Conservation (phyloP, 1,140 invertebrate species). For the Lordiphosa mommai region DNA sequence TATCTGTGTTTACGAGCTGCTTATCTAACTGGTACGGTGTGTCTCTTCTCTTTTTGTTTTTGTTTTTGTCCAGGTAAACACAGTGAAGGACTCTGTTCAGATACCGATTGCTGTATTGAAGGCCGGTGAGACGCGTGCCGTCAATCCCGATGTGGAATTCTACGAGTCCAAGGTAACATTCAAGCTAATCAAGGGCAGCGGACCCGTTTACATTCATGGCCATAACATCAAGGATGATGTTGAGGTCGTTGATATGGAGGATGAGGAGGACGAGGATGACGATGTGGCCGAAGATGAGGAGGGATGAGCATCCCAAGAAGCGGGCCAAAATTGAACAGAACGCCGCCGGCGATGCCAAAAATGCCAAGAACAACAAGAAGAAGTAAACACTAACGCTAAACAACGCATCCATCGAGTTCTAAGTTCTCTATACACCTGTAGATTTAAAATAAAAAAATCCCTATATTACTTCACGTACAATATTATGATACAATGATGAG, state of each 20-base stretch:
- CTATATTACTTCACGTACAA: constrained; percentile 47
- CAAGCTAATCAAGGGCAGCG: constrained; percentile 85
- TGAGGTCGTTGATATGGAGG: constrained; percentile 88
- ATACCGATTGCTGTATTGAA: constrained; percentile 89
- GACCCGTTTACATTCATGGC: constrained; percentile 90
- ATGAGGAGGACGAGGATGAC: constrained; percentile 89
- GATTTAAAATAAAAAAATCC: constrained; percentile 57
- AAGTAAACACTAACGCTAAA: constrained; percentile 46
- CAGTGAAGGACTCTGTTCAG: constrained; percentile 90
- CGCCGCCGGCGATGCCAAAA: constrained; percentile 82
- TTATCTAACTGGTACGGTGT: no score
- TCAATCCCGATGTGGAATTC: constrained; percentile 89
- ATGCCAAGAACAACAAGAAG: constrained; percentile 80
- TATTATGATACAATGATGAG: constrained; percentile 22
- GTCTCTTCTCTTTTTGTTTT: constrained; percentile 1
- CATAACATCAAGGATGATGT: constrained; percentile 87
- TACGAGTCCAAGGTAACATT: constrained; percentile 92
- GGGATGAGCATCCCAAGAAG: constrained; percentile 84
- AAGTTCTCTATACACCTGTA: constrained; percentile 53
- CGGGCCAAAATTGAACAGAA: constrained; percentile 85
- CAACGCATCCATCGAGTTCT: constrained; percentile 36
- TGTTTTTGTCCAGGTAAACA: constrained; percentile 83
- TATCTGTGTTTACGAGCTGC: no score
- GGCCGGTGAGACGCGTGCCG: constrained; percentile 87
- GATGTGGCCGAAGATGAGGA: constrained; percentile 82